These are phyloP conservation scores for Sanderia malayensis DNA, from an alignment of 30 jellyfish, hydroid and myxozoan species.

Conservation along the genomic window DNA sequence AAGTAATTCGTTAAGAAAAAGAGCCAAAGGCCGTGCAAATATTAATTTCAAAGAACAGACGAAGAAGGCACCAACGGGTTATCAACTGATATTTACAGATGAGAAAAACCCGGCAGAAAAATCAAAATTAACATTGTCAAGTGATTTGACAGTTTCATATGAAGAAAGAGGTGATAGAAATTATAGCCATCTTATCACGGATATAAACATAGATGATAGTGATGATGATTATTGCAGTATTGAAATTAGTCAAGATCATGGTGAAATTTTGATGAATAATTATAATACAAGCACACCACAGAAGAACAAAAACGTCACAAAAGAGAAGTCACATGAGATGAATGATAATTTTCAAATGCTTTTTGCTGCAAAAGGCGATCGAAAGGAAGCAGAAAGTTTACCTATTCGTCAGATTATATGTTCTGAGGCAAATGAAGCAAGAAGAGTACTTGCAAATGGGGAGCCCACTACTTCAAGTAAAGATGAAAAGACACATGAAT, in stretches of 20 bases:
- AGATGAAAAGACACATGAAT: too few relatives aligned
- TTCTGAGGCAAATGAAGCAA: background rate
- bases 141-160: conserved; percentile 36
- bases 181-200: conserved; percentile 5
- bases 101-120: conserved; percentile 25
- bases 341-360: background rate
- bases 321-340: background rate
- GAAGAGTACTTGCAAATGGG: too few relatives aligned
- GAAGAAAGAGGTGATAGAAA: conserved; percentile 3
- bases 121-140: conserved; percentile 39
- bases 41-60: background rate
- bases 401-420: background rate
- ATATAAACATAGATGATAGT: conserved; percentile 13
- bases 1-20: conserved; percentile 1
- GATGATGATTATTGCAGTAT: conserved; percentile 19
- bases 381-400: background rate
- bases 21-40: background rate
- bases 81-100: conserved; percentile 22
- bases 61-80: conserved; percentile 2
- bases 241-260: conserved; percentile 3
- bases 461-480: background rate
- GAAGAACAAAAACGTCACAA: background rate
- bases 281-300: background rate
- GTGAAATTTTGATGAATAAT: background rate
- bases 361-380: background rate